Percentiles rank a stretch among this genome's conserved stretches.
Conservation (phyloP, 2,888 invertebrate species). For the Agrotis ipsilon region DNA sequence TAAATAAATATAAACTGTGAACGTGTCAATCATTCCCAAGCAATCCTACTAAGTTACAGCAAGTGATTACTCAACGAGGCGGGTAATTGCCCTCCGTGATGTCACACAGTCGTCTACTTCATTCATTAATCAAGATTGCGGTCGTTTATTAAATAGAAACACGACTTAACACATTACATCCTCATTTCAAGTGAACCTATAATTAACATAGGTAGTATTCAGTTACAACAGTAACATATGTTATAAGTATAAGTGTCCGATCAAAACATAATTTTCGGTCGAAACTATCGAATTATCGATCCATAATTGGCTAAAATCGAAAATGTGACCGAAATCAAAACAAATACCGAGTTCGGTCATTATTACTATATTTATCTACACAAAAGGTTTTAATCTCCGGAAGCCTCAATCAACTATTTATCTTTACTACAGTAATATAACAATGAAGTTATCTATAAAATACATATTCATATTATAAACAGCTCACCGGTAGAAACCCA, state of each 20-base stretch:
- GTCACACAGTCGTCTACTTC: slow-evolving; percentile 21
- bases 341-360: too few relatives aligned
- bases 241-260: too few relatives aligned
- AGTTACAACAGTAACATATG: too few relatives aligned
- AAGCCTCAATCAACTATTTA: slow-evolving; percentile 18
- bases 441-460: slow-evolving; percentile 22
- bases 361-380: not conserved
- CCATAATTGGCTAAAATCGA: too few relatives aligned
- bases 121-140: slow-evolving; percentile 35
- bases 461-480: slow-evolving; percentile 24
- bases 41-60: slow-evolving; percentile 30
- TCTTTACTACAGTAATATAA: slow-evolving; percentile 12
- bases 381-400: not conserved
- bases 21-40: slow-evolving; percentile 16
- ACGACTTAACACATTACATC: slow-evolving; percentile 8
- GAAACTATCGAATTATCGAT: too few relatives aligned
- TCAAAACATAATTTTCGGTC: too few relatives aligned
- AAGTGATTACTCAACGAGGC: slow-evolving; percentile 37
- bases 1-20: not conserved
- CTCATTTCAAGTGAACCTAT: slow-evolving; percentile 5
- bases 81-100: slow-evolving; percentile 43
- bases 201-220: not conserved
- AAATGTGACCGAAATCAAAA: too few relatives aligned
- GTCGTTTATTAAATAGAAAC: slow-evolving; percentile 22
- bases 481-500: slow-evolving; percentile 31